These are phyloP conservation scores for Archaeoteleia sp. DNA, from an alignment of 2,888 invertebrate species.

Conservation along the genomic window DNA sequence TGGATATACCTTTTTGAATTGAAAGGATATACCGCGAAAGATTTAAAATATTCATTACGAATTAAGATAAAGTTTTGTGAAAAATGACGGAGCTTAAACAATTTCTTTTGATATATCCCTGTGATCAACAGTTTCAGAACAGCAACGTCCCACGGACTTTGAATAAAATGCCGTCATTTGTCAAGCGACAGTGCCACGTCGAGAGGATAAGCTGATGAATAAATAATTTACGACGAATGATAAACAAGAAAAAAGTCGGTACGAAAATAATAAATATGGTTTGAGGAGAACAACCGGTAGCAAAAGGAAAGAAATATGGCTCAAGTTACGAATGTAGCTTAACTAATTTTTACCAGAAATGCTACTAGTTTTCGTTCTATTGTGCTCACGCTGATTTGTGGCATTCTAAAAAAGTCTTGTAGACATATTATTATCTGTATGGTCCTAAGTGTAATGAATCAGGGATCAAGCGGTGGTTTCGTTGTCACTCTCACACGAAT, in stretches of 20 bases:
- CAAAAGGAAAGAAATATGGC: slow-evolving; percentile 47
- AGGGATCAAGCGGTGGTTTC: slow-evolving; percentile 40
- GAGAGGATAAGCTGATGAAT: slow-evolving; percentile 48
- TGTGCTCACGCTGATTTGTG: slow-evolving; percentile 49
- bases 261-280: slow-evolving; percentile 58
- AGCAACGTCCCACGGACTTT: slow-evolving; percentile 38
- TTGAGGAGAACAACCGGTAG: slow-evolving; percentile 54
- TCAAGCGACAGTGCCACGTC: slow-evolving; percentile 54
- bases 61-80: neutral
- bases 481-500: slow-evolving; percentile 30
- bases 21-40: too few species aligned
- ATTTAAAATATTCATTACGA: neutral
- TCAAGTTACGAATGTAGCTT: slow-evolving; percentile 46
- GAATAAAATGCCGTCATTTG: slow-evolving; percentile 58
- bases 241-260: slow-evolving; percentile 29
- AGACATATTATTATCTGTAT: slow-evolving; percentile 43
- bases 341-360: slow-evolving; percentile 46
- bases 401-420: slow-evolving; percentile 24
- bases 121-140: slow-evolving; percentile 13
- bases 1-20: too few species aligned
- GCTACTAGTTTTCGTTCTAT: slow-evolving; percentile 30
- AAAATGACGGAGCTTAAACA: too few species aligned
- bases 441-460: slow-evolving; percentile 46
- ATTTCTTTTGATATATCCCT: slow-evolving; percentile 20
- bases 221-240: slow-evolving; percentile 47